Evolutionary conservation across 2,888 invertebrate genomes (phyloP).

Genomic region (Callyntrura sp.): DNA sequence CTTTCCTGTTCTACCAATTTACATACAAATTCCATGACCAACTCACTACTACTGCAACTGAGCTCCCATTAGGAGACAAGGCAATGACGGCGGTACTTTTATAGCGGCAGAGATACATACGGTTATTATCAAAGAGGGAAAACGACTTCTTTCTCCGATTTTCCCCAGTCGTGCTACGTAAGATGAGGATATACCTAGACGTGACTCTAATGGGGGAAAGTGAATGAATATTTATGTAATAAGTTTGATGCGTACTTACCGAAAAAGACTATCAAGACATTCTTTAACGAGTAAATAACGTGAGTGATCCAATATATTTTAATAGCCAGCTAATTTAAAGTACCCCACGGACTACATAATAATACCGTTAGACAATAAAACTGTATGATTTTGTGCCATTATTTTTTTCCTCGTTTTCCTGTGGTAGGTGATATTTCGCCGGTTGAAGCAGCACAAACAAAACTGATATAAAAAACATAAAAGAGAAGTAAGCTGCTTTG

Average conservation of each 20-base stretch:
- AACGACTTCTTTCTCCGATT: neutral
- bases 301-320: constrained; percentile 1
- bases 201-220: constrained; percentile 6
- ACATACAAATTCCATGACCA: neutral
- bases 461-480: too few species aligned
- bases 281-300: neutral
- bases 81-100: too few species aligned
- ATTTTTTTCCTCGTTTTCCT: too few species aligned
- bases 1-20: constrained; percentile 9
- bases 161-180: neutral
- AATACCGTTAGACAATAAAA: too few species aligned
- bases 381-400: too few species aligned
- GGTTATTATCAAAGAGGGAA: neutral
- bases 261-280: neutral
- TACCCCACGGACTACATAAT: too few species aligned
- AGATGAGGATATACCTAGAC: neutral
- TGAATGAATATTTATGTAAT: neutral
- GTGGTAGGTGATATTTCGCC: too few species aligned
- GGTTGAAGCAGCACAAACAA: too few species aligned
- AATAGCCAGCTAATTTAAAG: neutral
- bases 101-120: too few species aligned
- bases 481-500: too few species aligned
- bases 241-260: constrained; percentile 3
- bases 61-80: too few species aligned
- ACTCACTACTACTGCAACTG: too few species aligned